Conservation (phyloP, 2,888 invertebrate genomes). For the Apotomis capreana region DNA sequence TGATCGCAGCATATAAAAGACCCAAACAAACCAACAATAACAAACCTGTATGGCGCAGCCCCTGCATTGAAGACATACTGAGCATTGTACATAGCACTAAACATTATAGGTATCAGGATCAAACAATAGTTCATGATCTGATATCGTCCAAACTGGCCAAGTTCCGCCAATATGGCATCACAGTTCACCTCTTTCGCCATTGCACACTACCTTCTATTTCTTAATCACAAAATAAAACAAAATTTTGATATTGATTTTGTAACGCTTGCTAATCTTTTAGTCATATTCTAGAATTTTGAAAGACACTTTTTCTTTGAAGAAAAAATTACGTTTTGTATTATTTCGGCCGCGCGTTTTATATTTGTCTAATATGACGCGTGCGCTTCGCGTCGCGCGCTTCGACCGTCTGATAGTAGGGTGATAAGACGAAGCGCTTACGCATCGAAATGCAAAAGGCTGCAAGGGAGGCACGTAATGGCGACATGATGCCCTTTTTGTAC, state of each 20-base stretch:
- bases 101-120: conserved; percentile 72
- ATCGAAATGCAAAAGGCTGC: not conserved
- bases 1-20: too few relatives aligned
- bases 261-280: not conserved
- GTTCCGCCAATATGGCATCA: conserved; percentile 65
- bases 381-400: not conserved
- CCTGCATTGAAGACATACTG: conserved; percentile 81
- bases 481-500: too few relatives aligned
- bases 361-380: not conserved
- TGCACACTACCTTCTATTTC: conserved; percentile 46
- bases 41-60: conserved; percentile 75
- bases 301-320: not conserved
- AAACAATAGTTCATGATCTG: conserved; percentile 70
- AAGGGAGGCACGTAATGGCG: too few relatives aligned
- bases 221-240: conserved; percentile 45
- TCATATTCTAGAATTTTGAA: not conserved
- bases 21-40: not conserved
- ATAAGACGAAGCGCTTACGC: conserved; percentile 14
- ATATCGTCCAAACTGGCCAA: conserved; percentile 76
- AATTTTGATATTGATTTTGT: too few relatives aligned
- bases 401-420: conserved; percentile 12
- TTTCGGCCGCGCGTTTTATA: not conserved
- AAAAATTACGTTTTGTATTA: not conserved
- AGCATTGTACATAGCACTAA: conserved; percentile 75
- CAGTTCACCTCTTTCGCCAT: conserved; percentile 55